Evolutionary conservation across 2,113 vertebrate species (phyloP).

Genomic region (Serilophus lunatus): DNA sequence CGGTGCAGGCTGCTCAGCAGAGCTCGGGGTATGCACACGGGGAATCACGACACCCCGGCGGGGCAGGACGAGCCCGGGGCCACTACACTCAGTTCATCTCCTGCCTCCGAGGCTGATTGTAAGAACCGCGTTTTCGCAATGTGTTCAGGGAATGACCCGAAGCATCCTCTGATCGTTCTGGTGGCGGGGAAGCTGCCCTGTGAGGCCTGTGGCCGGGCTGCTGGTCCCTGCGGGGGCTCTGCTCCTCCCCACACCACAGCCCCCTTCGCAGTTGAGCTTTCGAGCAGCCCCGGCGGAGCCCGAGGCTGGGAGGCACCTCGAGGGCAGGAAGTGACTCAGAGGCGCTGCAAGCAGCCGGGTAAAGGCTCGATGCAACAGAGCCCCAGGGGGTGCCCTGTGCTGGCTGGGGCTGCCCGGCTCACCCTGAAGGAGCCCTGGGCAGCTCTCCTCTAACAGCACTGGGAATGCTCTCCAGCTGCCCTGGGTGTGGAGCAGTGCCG

Average conservation of each 20-base stretch:
- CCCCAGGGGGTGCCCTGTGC: background rate
- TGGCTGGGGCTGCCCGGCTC: background rate
- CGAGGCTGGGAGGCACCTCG: background rate
- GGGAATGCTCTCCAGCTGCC: fast-evolving
- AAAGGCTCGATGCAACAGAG: background rate
- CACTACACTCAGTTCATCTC: background rate
- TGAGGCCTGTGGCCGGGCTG: background rate
- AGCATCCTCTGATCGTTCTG: background rate
- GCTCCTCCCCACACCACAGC: fast-evolving
- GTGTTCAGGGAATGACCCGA: background rate
- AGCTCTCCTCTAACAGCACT: background rate
- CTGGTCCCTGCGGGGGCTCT: background rate
- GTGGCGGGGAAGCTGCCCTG: background rate
- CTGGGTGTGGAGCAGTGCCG: background rate
- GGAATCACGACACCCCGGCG: background rate
- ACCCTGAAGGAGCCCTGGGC: background rate
- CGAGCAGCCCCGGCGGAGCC: background rate
- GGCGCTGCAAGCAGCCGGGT: background rate
- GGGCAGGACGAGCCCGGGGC: background rate
- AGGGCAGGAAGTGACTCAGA: slow-evolving; percentile 25
- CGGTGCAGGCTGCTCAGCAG: background rate
- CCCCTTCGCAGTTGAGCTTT: fast-evolving
- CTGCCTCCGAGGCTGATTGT: background rate
- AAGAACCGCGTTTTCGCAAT: background rate
- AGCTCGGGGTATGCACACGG: fast-evolving